Evolutionary conservation across 2,888 invertebrate genomes (phyloP).

Genomic region (Amitus sp.): DNA sequence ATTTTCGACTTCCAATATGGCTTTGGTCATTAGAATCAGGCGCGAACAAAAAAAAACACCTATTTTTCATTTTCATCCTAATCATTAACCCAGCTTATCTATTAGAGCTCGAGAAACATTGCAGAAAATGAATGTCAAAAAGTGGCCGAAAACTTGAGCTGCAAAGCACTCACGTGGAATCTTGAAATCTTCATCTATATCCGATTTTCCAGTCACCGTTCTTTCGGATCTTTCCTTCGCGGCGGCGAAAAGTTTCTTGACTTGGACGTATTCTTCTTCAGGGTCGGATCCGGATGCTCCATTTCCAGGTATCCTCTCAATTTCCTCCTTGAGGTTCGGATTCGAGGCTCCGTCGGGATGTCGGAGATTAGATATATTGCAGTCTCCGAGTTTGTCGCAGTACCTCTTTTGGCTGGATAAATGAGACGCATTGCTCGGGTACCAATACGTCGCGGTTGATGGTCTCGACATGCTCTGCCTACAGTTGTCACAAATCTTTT

Average conservation of each 20-base stretch:
- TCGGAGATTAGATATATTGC: conserved; percentile 75
- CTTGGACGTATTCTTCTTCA: conserved; percentile 67
- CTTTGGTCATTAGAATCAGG: too few relatives aligned
- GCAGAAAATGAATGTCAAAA: too few relatives aligned
- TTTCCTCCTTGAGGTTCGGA: conserved; percentile 83
- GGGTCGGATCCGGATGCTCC: conserved; percentile 73
- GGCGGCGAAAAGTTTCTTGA: conserved; percentile 59
- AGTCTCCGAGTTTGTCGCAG: conserved; percentile 70
- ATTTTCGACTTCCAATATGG: too few relatives aligned
- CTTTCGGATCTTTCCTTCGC: conserved; percentile 57
- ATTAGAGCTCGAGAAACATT: too few relatives aligned
- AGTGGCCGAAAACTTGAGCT: too few relatives aligned
- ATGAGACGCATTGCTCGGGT: conserved; percentile 66
- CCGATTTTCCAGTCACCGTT: conserved; percentile 64
- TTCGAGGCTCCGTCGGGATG: conserved; percentile 95
- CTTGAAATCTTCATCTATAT: conserved; percentile 61
- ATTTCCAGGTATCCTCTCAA: conserved; percentile 72
- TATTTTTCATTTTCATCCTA: background rate
- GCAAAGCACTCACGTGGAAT: conserved; percentile 49
- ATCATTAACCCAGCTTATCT: too few relatives aligned
- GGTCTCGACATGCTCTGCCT: conserved; percentile 77
- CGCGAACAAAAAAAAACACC: too few relatives aligned
- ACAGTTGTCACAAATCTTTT: conserved; percentile 81
- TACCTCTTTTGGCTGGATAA: conserved; percentile 75
- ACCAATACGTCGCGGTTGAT: conserved; percentile 75